phyloP scores from a whole-genome alignment of 2,888 invertebrate species.

The Pogonocherus hispidulus region DNA sequence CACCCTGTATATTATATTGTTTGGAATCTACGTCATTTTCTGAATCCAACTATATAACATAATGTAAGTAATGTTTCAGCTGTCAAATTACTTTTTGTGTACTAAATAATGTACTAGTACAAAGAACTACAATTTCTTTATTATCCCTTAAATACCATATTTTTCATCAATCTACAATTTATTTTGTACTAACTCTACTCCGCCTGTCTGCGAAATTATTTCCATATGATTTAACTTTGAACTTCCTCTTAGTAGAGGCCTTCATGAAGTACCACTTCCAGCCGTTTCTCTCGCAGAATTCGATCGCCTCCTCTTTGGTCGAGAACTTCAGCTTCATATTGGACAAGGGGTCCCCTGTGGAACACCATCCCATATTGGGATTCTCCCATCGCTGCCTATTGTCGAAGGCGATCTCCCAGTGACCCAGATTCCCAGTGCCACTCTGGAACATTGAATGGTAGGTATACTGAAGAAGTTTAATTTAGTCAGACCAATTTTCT shows the following conservation, averaged over 20 bases:
- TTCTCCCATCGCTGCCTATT: conserved; percentile 70
- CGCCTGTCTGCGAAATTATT: conserved; percentile 94
- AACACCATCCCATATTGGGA: conserved; percentile 96
- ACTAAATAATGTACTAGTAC: too few relatives aligned
- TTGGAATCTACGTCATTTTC: too few relatives aligned
- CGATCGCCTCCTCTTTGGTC: conserved; percentile 85
- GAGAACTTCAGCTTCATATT: conserved; percentile 85
- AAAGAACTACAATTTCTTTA: neutral
- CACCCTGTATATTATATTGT: too few relatives aligned
- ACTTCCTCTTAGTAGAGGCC: conserved; percentile 72
- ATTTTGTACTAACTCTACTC: conserved; percentile 92
- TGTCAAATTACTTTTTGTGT: too few relatives aligned
- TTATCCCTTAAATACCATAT: neutral
- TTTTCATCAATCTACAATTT: conserved; percentile 59
- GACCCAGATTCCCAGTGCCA: conserved; percentile 47
- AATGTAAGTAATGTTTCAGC: too few relatives aligned
- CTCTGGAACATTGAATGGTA: too few relatives aligned
- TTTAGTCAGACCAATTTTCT: too few relatives aligned
- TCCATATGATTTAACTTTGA: conserved; percentile 87
- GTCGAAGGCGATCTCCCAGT: conserved; percentile 56
- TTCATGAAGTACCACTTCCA: conserved; percentile 88
- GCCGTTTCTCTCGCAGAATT: conserved; percentile 91
- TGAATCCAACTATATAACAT: too few relatives aligned
- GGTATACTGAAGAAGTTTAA: too few relatives aligned
- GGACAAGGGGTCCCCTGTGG: conserved; percentile 92